Evolutionary conservation across 2,888 invertebrate species (phyloP).

Genomic region (Cheilosia grossa): DNA sequence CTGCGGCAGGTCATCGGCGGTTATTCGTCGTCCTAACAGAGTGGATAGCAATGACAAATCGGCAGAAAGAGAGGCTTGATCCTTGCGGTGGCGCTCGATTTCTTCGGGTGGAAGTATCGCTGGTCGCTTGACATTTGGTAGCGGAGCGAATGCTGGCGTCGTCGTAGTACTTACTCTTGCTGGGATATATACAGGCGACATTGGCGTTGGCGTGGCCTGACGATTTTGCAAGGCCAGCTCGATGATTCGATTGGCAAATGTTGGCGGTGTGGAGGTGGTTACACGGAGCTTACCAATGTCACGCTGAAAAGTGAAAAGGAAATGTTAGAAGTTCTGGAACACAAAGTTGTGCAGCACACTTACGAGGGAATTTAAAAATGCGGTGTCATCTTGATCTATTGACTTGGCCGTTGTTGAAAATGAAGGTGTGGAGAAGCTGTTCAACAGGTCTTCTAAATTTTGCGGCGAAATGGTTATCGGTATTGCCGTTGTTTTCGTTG

Average conservation of each 20-base stretch:
- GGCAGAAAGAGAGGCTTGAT: slow-evolving; percentile 76
- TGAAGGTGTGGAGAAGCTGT: slow-evolving; percentile 62
- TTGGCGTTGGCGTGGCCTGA: slow-evolving; percentile 70
- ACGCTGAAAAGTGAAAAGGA: slow-evolving; percentile 71
- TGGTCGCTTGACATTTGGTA: slow-evolving; percentile 78
- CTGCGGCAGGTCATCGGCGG: slow-evolving; percentile 75
- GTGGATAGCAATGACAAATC: slow-evolving; percentile 78
- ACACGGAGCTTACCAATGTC: slow-evolving; percentile 76
- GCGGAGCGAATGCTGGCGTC: slow-evolving; percentile 77
- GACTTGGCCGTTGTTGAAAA: slow-evolving; percentile 69
- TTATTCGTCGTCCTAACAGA: slow-evolving; percentile 77
- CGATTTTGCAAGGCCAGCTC: slow-evolving; percentile 84
- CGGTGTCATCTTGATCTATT: slow-evolving; percentile 84
- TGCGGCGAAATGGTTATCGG: slow-evolving; percentile 78
- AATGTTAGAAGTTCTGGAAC: too few species aligned
- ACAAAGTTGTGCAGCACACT: slow-evolving; percentile 62
- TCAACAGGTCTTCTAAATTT: slow-evolving; percentile 77
- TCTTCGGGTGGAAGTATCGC: slow-evolving; percentile 78
- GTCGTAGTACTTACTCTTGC: slow-evolving; percentile 68
- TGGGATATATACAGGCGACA: slow-evolving; percentile 52
- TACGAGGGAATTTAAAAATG: slow-evolving; percentile 86
- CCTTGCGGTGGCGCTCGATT: slow-evolving; percentile 75
- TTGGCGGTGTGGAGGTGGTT: slow-evolving; percentile 74
- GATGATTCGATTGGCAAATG: slow-evolving; percentile 85
- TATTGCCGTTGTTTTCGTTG: slow-evolving; percentile 76